Evolutionary conservation across 1,140 invertebrate genomes (phyloP).

Genomic region (Cyclargus thomasi): DNA sequence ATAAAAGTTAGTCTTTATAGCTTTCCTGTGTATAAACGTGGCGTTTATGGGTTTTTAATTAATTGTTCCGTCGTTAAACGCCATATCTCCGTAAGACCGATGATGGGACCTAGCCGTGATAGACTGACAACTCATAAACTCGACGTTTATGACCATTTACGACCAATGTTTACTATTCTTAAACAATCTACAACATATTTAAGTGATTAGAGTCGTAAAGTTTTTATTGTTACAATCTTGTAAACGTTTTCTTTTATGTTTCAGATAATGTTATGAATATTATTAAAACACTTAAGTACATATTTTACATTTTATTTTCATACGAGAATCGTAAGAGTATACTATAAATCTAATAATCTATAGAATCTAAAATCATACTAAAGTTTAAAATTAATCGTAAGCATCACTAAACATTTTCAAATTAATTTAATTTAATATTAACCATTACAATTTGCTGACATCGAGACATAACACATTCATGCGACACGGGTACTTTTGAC

Average conservation of each 20-base stretch:
- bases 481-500: not conserved
- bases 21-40: constrained; percentile 70
- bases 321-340: too few species aligned
- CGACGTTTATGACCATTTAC: constrained; percentile 58
- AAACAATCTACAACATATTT: not conserved
- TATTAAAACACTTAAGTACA: too few species aligned
- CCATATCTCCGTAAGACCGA: constrained; percentile 48
- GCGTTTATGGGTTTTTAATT: constrained; percentile 75
- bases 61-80: constrained; percentile 68
- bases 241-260: not conserved
- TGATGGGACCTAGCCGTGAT: constrained; percentile 58
- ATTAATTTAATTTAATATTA: too few species aligned
- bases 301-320: too few species aligned
- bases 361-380: too few species aligned
- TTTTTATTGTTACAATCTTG: not conserved
- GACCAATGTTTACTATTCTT: constrained; percentile 21
- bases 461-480: not conserved
- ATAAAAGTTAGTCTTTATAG: constrained; percentile 77
- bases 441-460: not conserved
- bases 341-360: too few species aligned
- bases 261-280: too few species aligned
- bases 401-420: too few species aligned
- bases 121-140: constrained; percentile 55
- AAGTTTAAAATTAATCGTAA: too few species aligned
- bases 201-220: not conserved